These are phyloP conservation scores for Panurus biarmicus DNA, from an alignment of 2,113 vertebrate genomes.

Conservation along the genomic window DNA sequence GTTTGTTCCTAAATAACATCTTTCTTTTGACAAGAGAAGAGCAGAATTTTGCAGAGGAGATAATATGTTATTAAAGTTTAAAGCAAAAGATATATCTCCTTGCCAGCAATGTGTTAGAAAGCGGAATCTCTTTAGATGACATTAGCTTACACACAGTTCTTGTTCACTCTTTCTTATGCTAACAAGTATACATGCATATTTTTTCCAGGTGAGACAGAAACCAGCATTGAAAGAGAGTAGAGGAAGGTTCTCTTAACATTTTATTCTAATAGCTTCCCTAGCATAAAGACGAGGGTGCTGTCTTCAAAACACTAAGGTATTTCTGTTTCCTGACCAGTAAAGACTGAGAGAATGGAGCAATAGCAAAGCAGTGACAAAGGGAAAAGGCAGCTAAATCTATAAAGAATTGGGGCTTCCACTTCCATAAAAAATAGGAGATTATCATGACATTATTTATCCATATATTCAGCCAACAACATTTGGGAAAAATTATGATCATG, in stretches of 20 bases:
- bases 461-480: not conserved
- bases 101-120: not conserved
- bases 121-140: not conserved
- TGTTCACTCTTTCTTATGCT: not conserved
- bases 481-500: not conserved
- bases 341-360: not conserved
- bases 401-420: not conserved
- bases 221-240: not conserved
- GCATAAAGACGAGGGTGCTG: not conserved
- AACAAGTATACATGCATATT: not conserved
- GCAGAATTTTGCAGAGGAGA: not conserved
- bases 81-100: not conserved
- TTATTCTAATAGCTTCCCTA: not conserved
- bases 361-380: not conserved
- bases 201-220: conserved; percentile 3
- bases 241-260: not conserved
- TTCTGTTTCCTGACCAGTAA: not conserved
- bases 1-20: not conserved
- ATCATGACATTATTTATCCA: not conserved
- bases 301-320: not conserved
- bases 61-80: not conserved
- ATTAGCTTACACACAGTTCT: not conserved
- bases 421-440: not conserved
- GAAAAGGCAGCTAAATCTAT: not conserved
- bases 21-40: not conserved